Base-by-base conservation (phyloP, 2,797 vertebrate species). In the Pteropus rufus region DNA sequence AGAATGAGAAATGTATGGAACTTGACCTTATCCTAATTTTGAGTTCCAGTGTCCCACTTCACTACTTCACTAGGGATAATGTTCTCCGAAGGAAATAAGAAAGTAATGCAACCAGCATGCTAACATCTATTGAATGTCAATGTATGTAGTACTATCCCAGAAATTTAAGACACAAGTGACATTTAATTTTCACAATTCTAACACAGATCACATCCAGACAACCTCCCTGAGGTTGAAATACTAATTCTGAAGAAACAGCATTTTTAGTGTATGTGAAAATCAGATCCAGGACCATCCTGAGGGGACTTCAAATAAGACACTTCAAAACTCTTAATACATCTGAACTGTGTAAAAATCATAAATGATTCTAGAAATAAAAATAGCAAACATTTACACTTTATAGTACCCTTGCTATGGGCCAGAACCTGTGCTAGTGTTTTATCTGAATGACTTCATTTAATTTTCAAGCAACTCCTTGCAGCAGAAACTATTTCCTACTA, bases 201-300 rank as follows among this genome's bases (percentile, higher is more conserved):
- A 92, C 70, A 91, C 89, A 94, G 67, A 97, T 91, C 81, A 80
- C 77, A 96, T 93, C 96, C 93, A 97, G 83, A 69, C 96, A 97
- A 91, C 92, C 87, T 97, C 97, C 95, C 69, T 97, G 96, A 98
- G 83, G 95, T 96, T 26, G 54, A 97, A 93, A 97, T 62, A 80
- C 9, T 46, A 67, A 34, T 96, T 96, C 97, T 95, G 96, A 93
- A 96, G 96, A 97, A 97, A 95, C 5, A 95, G 39, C 5, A 2
- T 95, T 96, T 87, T 94, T 10, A 79, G 16, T 29, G 39, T 52
- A 86, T 83, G 86, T 90, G 85, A 94, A 86, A 89, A 79, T 70
- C 88, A 44, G 92, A 95, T 75, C 86, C 84, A 90, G 94, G 96
- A 91, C 60, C 91, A 91, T 89, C 69, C 93, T 81, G 85, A 97